These are phyloP conservation scores for Protobothrops mucrosquamatus DNA, from an alignment of 2,113 vertebrate species.

Conservation along the genomic window DNA sequence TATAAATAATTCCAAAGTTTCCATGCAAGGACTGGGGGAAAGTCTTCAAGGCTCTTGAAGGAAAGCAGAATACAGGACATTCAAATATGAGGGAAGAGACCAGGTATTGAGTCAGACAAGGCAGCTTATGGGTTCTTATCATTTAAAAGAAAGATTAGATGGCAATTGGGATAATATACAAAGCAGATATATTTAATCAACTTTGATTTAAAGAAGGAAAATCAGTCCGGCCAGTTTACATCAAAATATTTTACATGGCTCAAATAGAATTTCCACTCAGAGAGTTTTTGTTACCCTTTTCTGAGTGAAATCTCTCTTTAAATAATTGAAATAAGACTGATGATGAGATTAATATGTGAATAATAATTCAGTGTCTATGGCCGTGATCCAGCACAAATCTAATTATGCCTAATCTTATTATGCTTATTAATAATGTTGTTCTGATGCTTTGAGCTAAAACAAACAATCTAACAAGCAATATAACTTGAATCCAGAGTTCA, in stretches of 20 bases:
- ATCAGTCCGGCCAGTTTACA: slow-evolving; percentile 37
- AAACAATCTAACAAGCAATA: neutral
- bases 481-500: neutral
- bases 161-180: slow-evolving; percentile 19
- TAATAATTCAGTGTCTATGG: neutral
- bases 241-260: slow-evolving; percentile 45
- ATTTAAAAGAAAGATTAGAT: neutral
- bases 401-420: neutral
- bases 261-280: slow-evolving; percentile 47
- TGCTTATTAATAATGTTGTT: neutral
- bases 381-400: neutral
- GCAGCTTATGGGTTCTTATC: neutral
- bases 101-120: neutral
- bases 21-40: neutral
- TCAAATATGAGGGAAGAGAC: neutral
- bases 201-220: neutral
- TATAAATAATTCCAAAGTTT: neutral
- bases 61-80: neutral
- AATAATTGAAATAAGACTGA: neutral
- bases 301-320: slow-evolving; percentile 1
- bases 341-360: neutral
- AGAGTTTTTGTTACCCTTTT: slow-evolving; percentile 42
- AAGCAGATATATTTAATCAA: neutral
- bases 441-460: neutral
- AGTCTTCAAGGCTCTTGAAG: neutral